Conservation (phyloP, 1,140 invertebrate species). For the Cylas formicarius region DNA sequence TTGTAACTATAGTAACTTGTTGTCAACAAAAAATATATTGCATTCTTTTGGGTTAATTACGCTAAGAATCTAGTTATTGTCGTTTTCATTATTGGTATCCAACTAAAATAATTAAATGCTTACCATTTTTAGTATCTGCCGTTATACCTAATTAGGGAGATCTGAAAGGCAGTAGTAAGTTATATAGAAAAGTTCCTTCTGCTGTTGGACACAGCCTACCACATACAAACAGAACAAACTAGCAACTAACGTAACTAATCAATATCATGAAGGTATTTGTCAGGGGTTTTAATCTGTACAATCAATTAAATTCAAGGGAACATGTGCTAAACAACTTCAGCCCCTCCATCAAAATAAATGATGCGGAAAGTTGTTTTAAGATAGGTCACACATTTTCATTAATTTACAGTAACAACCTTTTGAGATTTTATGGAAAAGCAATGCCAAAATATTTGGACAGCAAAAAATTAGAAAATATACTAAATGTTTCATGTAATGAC, state of each 20-base stretch:
- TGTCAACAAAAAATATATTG: too few relatives aligned
- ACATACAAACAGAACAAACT: constrained; percentile 22
- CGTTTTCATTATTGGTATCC: too few relatives aligned
- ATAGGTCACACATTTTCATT: constrained; percentile 18
- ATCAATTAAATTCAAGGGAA: constrained; percentile 21
- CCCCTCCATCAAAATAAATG: constrained; percentile 5
- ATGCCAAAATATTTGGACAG: not conserved
- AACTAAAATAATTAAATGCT: too few relatives aligned
- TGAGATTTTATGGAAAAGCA: not conserved
- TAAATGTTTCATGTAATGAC: constrained; percentile 19
- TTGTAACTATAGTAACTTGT: too few relatives aligned
- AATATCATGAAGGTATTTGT: constrained; percentile 34
- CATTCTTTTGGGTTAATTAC: too few relatives aligned
- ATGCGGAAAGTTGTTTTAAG: constrained; percentile 9
- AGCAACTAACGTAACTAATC: constrained; percentile 26
- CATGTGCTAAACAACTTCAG: constrained; percentile 22
- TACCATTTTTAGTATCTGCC: too few relatives aligned
- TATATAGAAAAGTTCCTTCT: too few relatives aligned
- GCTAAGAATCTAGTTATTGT: too few relatives aligned
- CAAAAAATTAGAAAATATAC: constrained; percentile 6
- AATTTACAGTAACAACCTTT: too few relatives aligned
- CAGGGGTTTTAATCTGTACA: constrained; percentile 32
- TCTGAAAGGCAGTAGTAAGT: too few relatives aligned
- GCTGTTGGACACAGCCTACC: constrained; percentile 20
- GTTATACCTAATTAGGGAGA: too few relatives aligned